Conservation (phyloP, 2,113 vertebrate genomes). For the Sus scrofa region DNA sequence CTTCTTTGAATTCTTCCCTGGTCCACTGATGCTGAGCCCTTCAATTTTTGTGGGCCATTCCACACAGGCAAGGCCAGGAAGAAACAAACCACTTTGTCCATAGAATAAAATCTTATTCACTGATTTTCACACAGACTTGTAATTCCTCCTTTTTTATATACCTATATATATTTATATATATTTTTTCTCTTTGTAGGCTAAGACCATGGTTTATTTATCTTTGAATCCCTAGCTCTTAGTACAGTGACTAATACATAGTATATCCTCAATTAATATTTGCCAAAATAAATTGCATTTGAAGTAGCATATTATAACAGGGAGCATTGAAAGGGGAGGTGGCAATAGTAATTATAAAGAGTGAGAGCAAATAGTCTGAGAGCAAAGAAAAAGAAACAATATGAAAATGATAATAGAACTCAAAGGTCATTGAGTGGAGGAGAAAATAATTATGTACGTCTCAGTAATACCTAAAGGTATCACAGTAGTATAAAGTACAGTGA, state of each 20-base stretch:
- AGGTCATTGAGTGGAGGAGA: neutral
- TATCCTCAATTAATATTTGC: neutral
- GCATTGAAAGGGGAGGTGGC: neutral
- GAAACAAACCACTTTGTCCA: neutral
- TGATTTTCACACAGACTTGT: neutral
- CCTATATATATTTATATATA: neutral
- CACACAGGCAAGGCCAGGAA: neutral
- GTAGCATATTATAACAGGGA: neutral
- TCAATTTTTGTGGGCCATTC: neutral
- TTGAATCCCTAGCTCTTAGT: neutral
- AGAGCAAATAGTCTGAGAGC: neutral
- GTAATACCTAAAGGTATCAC: neutral
- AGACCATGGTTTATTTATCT: neutral
- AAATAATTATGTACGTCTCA: neutral
- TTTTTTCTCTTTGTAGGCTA: neutral
- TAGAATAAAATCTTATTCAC: neutral
- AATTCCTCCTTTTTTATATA: neutral
- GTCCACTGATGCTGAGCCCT: neutral
- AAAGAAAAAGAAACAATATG: neutral
- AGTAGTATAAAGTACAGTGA: neutral
- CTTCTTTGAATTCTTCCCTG: neutral
- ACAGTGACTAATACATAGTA: neutral
- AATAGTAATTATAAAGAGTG: neutral
- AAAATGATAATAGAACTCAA: constrained; percentile 47
- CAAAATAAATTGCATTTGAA: neutral